phyloP scores from a whole-genome alignment of 2,797 vertebrate genomes.

The Apogon talboti region DNA sequence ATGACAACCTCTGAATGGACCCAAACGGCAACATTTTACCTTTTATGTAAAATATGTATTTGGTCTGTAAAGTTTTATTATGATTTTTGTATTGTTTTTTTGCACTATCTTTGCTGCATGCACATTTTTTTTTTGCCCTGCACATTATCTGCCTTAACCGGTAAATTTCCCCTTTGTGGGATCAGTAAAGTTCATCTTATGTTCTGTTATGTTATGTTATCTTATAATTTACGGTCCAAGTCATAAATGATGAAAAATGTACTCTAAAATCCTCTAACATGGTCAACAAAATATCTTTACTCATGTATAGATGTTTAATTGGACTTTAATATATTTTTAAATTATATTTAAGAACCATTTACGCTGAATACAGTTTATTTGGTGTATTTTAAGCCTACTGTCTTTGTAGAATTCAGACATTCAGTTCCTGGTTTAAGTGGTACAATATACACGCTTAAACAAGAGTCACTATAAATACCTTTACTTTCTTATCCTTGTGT shows the following conservation, averaged over 20 bases:
- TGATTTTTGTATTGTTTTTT: too few relatives aligned
- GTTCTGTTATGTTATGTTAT: too few relatives aligned
- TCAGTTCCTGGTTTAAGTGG: constrained; percentile 1
- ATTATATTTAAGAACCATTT: background rate
- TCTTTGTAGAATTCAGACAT: background rate
- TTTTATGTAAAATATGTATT: too few relatives aligned
- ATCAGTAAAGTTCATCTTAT: too few relatives aligned
- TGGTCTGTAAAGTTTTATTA: too few relatives aligned
- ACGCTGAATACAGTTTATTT: background rate
- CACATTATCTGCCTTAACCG: too few relatives aligned
- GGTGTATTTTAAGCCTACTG: background rate
- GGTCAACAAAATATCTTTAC: background rate
- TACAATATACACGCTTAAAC: background rate
- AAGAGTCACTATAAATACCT: constrained; percentile 6
- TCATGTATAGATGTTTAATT: background rate
- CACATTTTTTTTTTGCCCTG: too few relatives aligned
- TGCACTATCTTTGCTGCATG: too few relatives aligned
- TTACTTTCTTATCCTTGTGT: constrained; percentile 2
- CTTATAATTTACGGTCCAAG: background rate
- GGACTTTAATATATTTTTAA: background rate
- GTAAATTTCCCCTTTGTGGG: too few relatives aligned
- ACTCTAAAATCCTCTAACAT: background rate
- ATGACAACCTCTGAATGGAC: background rate
- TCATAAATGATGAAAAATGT: background rate
- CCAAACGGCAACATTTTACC: background rate